A percentile compares a stretch with the other conserved stretches of the same genome.
These are phyloP conservation scores for Champsocephalus gunnari DNA, from an alignment of 2,797 vertebrate genomes.

Conservation along the genomic window DNA sequence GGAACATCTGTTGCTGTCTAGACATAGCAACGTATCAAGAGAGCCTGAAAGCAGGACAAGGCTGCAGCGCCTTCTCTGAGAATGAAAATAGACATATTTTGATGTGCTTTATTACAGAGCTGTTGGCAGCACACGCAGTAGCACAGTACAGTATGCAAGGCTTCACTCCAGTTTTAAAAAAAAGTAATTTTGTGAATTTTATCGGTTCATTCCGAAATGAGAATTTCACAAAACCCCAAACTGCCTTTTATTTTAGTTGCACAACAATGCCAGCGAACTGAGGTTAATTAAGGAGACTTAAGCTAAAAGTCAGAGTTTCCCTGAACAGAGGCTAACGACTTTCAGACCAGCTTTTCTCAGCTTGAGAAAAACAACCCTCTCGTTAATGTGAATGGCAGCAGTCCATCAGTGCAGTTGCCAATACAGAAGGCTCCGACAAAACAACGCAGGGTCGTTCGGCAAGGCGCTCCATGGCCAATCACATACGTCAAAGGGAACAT, in stretches of 20 bases:
- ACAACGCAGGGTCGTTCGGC: not conserved
- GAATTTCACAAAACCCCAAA: not conserved
- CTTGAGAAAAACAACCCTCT: not conserved
- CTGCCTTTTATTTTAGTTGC: not conserved
- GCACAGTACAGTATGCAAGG: conserved; percentile 3
- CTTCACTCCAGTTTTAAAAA: not conserved
- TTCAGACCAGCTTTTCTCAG: not conserved
- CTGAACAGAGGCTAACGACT: not conserved
- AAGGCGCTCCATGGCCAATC: not conserved
- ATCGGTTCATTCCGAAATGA: not conserved
- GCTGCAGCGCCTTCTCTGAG: not conserved
- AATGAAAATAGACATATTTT: conserved; percentile 22
- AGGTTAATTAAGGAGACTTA: not conserved
- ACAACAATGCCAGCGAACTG: not conserved
- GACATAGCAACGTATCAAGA: conserved; percentile 61
- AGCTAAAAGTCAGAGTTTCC: conserved; percentile 4
- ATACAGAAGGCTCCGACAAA: not conserved
- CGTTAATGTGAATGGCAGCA: not conserved
- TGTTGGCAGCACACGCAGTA: conserved; percentile 18
- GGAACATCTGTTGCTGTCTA: conserved; percentile 68
- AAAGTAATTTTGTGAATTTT: not conserved
- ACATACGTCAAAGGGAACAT: not conserved
- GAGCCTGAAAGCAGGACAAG: conserved; percentile 30
- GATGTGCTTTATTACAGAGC: conserved; percentile 16
- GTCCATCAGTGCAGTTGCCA: not conserved